These are phyloP conservation scores for Nymphalis io DNA, from an alignment of 1,140 invertebrate genomes.

Conservation along the genomic window DNA sequence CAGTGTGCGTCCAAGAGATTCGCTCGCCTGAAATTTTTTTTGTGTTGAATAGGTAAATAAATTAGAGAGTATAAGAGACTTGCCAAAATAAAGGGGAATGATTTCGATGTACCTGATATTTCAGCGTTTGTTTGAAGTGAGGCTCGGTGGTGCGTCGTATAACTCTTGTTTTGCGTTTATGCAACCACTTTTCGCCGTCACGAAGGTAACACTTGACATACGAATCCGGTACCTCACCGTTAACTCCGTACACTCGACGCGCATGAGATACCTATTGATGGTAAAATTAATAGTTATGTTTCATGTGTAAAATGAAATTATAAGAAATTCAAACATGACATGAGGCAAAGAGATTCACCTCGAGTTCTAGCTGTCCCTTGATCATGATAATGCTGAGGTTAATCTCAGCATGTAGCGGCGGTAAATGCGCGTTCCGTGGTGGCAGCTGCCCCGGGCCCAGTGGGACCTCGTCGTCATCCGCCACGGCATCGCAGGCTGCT, in stretches of 20 bases:
- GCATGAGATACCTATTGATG: slow-evolving; percentile 66
- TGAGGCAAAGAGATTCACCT: slow-evolving; percentile 79
- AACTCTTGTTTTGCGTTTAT: slow-evolving; percentile 94
- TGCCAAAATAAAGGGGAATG: neutral
- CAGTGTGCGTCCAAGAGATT: slow-evolving; percentile 91
- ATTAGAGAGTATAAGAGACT: neutral
- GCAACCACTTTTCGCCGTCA: slow-evolving; percentile 91
- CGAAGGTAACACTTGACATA: slow-evolving; percentile 97
- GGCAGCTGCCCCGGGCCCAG: slow-evolving; percentile 90
- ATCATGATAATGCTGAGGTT: slow-evolving; percentile 93
- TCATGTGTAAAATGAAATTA: neutral
- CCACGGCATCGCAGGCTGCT: slow-evolving; percentile 59
- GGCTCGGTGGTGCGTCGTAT: slow-evolving; percentile 90
- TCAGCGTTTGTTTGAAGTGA: slow-evolving; percentile 92
- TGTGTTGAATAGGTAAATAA: neutral
- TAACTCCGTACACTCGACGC: slow-evolving; percentile 73
- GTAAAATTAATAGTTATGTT: neutral
- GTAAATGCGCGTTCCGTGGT: slow-evolving; percentile 86
- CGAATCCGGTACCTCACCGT: slow-evolving; percentile 86
- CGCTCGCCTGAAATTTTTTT: slow-evolving; percentile 82
- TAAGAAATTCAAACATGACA: neutral
- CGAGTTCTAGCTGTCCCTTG: slow-evolving; percentile 95
- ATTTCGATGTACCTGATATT: slow-evolving; percentile 84
- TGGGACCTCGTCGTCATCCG: slow-evolving; percentile 73
- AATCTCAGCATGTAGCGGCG: slow-evolving; percentile 88